Evolutionary conservation across 2,797 vertebrate genomes (phyloP).

Genomic region (Sebastes hopkinsi): DNA sequence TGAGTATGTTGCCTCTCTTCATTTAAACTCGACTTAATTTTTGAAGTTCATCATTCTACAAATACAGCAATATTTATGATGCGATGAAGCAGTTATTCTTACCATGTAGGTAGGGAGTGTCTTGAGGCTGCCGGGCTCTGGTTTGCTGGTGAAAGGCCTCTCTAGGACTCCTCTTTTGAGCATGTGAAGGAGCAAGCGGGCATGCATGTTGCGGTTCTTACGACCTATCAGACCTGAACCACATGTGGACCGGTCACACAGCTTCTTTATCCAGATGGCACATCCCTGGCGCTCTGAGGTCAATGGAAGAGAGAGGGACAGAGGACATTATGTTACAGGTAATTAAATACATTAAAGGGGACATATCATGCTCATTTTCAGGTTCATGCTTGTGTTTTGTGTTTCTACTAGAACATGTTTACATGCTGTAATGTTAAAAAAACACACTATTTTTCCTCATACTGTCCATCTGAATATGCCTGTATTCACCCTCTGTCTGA

Average conservation of each 20-base stretch:
- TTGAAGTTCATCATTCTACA: background rate
- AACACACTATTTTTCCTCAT: too few species aligned
- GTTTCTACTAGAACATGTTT: too few species aligned
- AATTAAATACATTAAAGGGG: too few species aligned
- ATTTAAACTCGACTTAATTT: too few species aligned
- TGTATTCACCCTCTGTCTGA: too few species aligned
- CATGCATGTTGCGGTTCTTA: conserved; percentile 91
- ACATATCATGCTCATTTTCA: too few species aligned
- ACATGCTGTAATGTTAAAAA: too few species aligned
- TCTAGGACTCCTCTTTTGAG: conserved; percentile 88
- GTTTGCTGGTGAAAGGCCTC: conserved; percentile 88
- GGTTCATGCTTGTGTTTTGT: too few species aligned
- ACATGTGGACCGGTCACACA: conserved; percentile 86
- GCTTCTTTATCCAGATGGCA: conserved; percentile 94
- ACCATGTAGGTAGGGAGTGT: conserved; percentile 92
- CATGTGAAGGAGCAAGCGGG: conserved; percentile 91
- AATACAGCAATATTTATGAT: background rate
- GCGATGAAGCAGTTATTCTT: conserved; percentile 4
- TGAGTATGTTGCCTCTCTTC: too few species aligned
- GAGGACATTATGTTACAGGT: background rate
- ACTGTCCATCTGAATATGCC: too few species aligned
- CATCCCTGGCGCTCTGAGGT: conserved; percentile 87
- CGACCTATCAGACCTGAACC: conserved; percentile 83
- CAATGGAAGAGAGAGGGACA: background rate
- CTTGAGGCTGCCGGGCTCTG: conserved; percentile 87